Evolutionary conservation across 2,113 vertebrate genomes (phyloP).

Genomic region (Engystomops pustulosus): DNA sequence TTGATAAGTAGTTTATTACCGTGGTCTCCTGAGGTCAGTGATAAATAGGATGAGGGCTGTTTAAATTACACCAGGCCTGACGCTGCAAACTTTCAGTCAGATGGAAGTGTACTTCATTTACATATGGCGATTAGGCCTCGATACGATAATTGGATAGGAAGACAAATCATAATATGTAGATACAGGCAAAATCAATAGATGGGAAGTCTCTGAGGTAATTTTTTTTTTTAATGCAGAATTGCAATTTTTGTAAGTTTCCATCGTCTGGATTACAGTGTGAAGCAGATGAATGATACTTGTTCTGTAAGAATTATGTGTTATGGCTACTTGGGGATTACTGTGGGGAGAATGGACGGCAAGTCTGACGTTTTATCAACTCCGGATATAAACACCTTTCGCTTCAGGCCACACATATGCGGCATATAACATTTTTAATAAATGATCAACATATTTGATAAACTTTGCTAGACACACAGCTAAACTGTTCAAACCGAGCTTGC

Average conservation of each 20-base stretch:
- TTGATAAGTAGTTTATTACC: neutral
- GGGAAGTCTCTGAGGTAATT: neutral
- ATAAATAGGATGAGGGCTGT: neutral
- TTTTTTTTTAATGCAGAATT: too few relatives aligned
- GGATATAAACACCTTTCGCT: conserved; percentile 3
- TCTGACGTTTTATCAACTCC: conserved; percentile 5
- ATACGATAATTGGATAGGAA: too few relatives aligned
- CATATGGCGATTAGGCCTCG: neutral
- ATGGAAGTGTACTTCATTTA: neutral
- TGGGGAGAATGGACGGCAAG: neutral
- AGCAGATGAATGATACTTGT: neutral
- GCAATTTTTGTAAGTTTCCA: neutral
- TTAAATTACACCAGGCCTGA: too few relatives aligned
- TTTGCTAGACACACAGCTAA: too few relatives aligned
- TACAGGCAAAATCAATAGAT: too few relatives aligned
- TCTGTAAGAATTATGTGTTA: neutral
- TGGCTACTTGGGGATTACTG: conserved; percentile 1
- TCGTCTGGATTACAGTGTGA: neutral
- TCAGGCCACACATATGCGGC: too few relatives aligned
- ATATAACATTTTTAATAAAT: too few relatives aligned
- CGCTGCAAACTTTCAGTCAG: neutral
- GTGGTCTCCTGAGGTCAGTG: neutral
- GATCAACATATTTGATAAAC: too few relatives aligned
- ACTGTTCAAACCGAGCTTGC: too few relatives aligned
- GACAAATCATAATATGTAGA: neutral